Percentiles rank a stretch among this genome's conserved stretches.
Conservation (phyloP, 2,113 vertebrate species). For the Megaleporinus macrocephalus region DNA sequence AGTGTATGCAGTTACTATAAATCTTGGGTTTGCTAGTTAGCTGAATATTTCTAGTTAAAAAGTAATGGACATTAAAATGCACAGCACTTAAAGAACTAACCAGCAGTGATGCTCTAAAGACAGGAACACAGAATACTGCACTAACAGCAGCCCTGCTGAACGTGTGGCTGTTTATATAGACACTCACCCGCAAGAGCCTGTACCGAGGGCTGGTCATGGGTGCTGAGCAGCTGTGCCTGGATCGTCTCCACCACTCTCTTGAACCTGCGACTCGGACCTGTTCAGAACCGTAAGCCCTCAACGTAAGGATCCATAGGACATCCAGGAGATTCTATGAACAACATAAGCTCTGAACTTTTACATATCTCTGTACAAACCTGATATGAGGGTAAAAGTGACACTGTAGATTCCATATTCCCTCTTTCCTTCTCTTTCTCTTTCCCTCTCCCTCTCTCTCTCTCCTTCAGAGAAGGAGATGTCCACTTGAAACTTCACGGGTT, state of each 20-base stretch:
- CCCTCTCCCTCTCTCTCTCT: slow-evolving; percentile 79
- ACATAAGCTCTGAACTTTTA: not conserved
- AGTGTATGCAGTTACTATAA: no score
- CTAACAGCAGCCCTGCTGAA: no score
- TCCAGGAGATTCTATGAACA: not conserved
- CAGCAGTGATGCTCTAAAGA: no score
- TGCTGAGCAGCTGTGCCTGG: slow-evolving; percentile 91
- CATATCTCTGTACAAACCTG: slow-evolving; percentile 73
- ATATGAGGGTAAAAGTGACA: slow-evolving; percentile 92
- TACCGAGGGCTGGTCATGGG: slow-evolving; percentile 89
- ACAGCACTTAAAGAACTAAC: no score
- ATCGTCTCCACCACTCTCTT: slow-evolving; percentile 93
- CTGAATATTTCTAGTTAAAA: no score
- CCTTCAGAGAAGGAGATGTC: slow-evolving; percentile 92
- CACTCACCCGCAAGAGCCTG: slow-evolving; percentile 87
- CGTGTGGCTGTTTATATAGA: no score
- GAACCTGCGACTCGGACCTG: slow-evolving; percentile 93
- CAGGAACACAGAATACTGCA: no score
- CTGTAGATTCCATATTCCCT: slow-evolving; percentile 88
- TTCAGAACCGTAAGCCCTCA: not conserved
- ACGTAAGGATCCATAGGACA: not conserved
- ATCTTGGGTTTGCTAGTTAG: no score
- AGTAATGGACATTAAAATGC: no score
- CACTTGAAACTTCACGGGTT: slow-evolving; percentile 93
- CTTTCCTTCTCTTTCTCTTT: slow-evolving; percentile 79